Base-by-base conservation (phyloP, 2,113 vertebrate species). In the Zootoca vivipara region DNA sequence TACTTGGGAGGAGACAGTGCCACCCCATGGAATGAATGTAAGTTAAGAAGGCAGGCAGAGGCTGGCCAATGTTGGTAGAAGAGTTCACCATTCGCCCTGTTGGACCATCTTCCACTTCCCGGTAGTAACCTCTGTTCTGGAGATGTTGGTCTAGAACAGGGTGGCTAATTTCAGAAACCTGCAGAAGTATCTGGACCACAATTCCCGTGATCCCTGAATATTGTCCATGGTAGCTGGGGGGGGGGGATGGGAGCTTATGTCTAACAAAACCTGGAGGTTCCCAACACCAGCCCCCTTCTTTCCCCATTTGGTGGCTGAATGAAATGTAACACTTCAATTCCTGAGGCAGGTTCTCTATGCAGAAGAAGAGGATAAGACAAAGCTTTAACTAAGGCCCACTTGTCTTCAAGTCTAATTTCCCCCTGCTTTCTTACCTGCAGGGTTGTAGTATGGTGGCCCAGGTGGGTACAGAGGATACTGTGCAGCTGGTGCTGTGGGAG, bases 401-500 rank as follows among this genome's bases (percentile, higher is more conserved):
- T 72, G 7, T 58, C 28, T 42, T 7, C 42, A 33, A 62, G 58
- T 62, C 58, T 20, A 1, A 4, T 42, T 35, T 30, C 52, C 7
- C 26, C 40, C n/a, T 28, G 1, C n/a, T 2, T 33, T 74, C 81
- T 94, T 88, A 96, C 96, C 94, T 88, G 95, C 79, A 82, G 95
- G 93, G 56, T 93, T 95, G 92, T 96, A 95, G 81, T 93, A 62
- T 0, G 95, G 95, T 73, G 93, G 94, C 13, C 92, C 95, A 24
- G 95, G 81, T 0, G 95, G 90, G 40, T 96, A 96, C 42, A 95
- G 75, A 58, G 95, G 95, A 35, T 94, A 96, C 70, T 95, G 94
- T 12, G 94, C 88, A 35, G 93, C 83, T 82, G 93, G 95, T 52
- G 85, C 94, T 69, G 89, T 93, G 70, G 92, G 87, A 2, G 94